Base-by-base conservation (phyloP, 1,140 invertebrate species). In the Lepeophtheirus salmonis region DNA sequence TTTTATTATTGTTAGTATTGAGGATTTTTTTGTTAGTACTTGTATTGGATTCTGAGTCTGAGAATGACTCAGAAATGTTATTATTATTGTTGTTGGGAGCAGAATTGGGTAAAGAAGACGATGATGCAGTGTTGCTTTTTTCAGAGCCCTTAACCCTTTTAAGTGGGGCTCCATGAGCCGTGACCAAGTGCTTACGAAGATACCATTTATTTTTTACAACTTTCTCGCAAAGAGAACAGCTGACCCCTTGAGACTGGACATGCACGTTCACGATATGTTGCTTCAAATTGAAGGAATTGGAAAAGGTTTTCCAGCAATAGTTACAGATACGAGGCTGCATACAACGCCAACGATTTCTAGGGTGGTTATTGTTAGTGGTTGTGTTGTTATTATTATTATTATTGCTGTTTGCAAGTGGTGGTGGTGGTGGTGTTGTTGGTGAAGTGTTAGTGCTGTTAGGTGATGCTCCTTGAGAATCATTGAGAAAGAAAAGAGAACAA, bases 181-280 rank as follows among this genome's bases (percentile, higher is more conserved):
- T 67, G 22, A 68, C 67, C 55, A 68, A 64, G 56, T 68, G 67
- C 52, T 68, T 68, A 23, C 67, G 58, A 41, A 68, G 63, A 61
- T 68, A 68, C 66, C 66, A 67, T 62, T 67, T 67, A 63, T 68
- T 68, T 61, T 67, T 67, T 30, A 67, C 64, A 50, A 66, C 65
- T 56, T 67, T 67, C 59, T 66, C 64, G 62, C 65, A 68, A 49
- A 67, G 57, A 48, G 65, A 77, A 65, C 79, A 77, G 65, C 77
- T 75, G 62, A 67, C 64, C 54, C 65, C 66, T 56, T 77, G 78
- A 64, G 76, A 78, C 61, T 79, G 76, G 54, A 80, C 78, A 72
- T 82, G 81, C 64, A 82, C 78, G 72, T 82, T 82, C 62, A 79
- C 77, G 65, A 82, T 79, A 73, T 83, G 81, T 68, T 83, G 81